Evolutionary conservation across 2,113 vertebrate species (phyloP), one percentile per base, ranked within the genome.

Genomic region (Fregata magnificens): DNA sequence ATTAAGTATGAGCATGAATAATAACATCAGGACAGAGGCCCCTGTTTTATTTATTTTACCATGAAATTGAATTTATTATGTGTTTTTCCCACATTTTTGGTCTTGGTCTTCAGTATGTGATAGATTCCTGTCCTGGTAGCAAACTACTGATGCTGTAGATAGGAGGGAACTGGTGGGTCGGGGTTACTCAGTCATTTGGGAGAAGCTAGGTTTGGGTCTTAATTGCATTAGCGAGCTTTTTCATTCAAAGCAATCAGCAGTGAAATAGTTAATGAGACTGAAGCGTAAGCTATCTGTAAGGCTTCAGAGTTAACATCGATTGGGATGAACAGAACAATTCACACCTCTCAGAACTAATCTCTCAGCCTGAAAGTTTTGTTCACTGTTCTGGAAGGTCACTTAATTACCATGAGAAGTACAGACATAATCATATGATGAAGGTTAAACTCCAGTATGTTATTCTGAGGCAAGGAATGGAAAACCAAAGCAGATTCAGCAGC

Each of bases 331-430:
- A 85, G 87, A 93, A 85, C 83, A 86, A 84, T 96, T 96, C 91
- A 80, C 91, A 97, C 84, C 89, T 95, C 89, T 95, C 89, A 97
- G 89, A 91, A 77, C 86, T 95, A 95, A 95, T 95, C 89, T 91
- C 89, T 97, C 90, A 85, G 58, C 65, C 92, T 95, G 77, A 76
- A 97, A 95, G 73, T 97, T 97, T 93, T 94, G 70, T 87, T 97
- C 91, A 88, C 88, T 86, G 62, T 88, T 97, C 87, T 90, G 66
- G 94, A 96, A 96, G 91, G 94, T 94, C 93, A 95, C 89, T 94
- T 96, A 95, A 97, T 95, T 90, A 82, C 84, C 91, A 93, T 82
- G 91, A 93, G 62, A 88, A 95, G 87, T 77, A 88, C 81, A 90
- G 91, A 70, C 79, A 69, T 91, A 94, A 73, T 90, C 78, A 52